Percentiles rank a stretch among this genome's conserved stretches.
phyloP scores from a whole-genome alignment of 2,797 vertebrate genomes.

The Geotrypetes seraphini region DNA sequence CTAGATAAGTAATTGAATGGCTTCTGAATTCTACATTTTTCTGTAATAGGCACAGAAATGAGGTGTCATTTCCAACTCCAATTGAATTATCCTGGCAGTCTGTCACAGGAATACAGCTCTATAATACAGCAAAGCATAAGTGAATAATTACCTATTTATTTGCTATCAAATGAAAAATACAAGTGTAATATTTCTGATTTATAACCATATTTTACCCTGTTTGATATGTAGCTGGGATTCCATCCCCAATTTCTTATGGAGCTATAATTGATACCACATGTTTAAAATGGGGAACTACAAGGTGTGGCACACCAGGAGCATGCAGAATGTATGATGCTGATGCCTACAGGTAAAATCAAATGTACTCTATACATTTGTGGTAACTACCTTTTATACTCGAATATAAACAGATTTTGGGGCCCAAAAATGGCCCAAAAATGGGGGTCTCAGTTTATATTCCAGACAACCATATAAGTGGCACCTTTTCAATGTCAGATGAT shows the following conservation, averaged over 20 bases:
- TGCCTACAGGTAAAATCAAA: conserved; percentile 64
- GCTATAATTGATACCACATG: conserved; percentile 79
- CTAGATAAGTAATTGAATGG: too few species aligned
- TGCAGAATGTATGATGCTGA: conserved; percentile 74
- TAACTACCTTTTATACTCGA: too few species aligned
- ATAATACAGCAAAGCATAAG: neutral
- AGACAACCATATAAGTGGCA: too few species aligned
- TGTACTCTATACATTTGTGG: too few species aligned
- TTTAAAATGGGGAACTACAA: conserved; percentile 71
- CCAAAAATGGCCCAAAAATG: too few species aligned
- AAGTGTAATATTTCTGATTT: neutral
- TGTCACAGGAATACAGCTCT: neutral
- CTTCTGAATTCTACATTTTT: neutral
- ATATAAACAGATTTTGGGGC: too few species aligned
- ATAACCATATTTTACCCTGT: conserved; percentile 1
- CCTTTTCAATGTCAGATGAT: too few species aligned
- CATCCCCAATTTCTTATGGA: conserved; percentile 82
- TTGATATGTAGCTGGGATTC: conserved; percentile 71
- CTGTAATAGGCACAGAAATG: too few species aligned
- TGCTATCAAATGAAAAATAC: neutral
- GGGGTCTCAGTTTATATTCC: too few species aligned
- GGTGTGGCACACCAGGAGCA: conserved; percentile 64
- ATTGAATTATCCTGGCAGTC: neutral
- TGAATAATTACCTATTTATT: neutral
- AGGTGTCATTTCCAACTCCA: neutral